These are phyloP conservation scores for Takifugu rubripes DNA, from an alignment of 2,797 vertebrate species.

Conservation along the genomic window DNA sequence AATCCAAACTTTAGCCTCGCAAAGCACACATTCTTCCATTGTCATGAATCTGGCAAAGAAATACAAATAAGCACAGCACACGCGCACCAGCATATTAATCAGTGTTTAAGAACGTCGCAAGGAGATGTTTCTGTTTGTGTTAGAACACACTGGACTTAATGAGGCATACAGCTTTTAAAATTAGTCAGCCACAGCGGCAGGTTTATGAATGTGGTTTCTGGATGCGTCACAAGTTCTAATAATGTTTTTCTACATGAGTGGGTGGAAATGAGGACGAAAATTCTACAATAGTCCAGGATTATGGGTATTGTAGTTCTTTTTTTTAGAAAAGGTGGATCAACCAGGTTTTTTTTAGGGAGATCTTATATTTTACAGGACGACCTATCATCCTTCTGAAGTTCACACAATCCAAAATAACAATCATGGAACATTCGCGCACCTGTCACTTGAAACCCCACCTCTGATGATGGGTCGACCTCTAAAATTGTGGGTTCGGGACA, in stretches of 20 bases:
- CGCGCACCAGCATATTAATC: too few relatives aligned
- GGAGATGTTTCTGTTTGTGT: conserved; percentile 13
- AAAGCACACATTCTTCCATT: conserved; percentile 1
- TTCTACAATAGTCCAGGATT: too few relatives aligned
- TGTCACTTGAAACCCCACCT: conserved; percentile 21
- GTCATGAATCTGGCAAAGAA: too few relatives aligned
- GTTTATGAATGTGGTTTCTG: conserved; percentile 44
- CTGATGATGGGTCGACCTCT: conserved; percentile 40
- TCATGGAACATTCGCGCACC: background rate
- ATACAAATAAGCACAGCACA: too few relatives aligned
- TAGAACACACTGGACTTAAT: conserved; percentile 37
- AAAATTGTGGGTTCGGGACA: too few relatives aligned
- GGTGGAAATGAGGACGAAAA: background rate
- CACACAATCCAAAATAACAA: background rate
- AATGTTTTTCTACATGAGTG: background rate
- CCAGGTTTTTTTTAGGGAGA: too few relatives aligned
- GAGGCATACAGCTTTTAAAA: conserved; percentile 44
- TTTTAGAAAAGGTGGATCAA: too few relatives aligned
- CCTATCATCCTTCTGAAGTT: background rate
- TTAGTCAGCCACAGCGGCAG: conserved; percentile 35
- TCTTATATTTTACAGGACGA: too few relatives aligned
- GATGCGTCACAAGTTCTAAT: conserved; percentile 19
- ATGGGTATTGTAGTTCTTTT: too few relatives aligned
- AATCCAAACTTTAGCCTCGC: conserved; percentile 11
- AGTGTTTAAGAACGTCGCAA: too few relatives aligned